A percentile compares a stretch with the other conserved stretches of the same genome.
Evolutionary conservation across 2,797 vertebrate species (phyloP).

Genomic region (Argentina silus): DNA sequence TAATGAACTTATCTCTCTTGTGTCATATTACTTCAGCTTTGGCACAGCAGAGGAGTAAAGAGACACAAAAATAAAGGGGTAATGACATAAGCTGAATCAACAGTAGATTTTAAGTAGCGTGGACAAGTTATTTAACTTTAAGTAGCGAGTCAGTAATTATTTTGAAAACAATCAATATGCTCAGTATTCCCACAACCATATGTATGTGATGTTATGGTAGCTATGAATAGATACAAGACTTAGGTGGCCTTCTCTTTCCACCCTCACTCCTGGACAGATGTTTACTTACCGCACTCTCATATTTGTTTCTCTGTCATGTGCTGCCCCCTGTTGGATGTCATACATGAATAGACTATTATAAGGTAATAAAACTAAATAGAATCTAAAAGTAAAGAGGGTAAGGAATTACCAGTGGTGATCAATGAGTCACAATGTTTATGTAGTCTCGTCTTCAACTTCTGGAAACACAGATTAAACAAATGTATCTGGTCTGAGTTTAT

Average conservation of each 20-base stretch:
- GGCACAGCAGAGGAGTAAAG: slow-evolving; percentile 16
- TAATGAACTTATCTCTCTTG: slow-evolving; percentile 60
- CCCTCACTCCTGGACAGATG: background rate
- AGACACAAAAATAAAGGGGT: background rate
- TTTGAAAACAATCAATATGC: no score
- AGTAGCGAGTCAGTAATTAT: background rate
- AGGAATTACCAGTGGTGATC: background rate
- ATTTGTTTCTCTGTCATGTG: background rate
- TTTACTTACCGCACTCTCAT: no score
- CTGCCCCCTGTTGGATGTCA: background rate
- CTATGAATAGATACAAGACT: no score
- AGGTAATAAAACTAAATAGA: no score
- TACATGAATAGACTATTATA: no score
- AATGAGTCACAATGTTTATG: background rate
- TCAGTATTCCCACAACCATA: no score
- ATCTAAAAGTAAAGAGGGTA: no score
- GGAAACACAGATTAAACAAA: background rate
- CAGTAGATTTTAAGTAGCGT: background rate
- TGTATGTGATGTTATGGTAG: no score
- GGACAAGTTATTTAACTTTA: no score
- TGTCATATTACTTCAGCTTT: slow-evolving; percentile 50
- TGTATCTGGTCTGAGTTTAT: slow-evolving; percentile 51
- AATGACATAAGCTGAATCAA: background rate
- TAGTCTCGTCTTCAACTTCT: background rate
- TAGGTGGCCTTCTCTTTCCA: background rate